phyloP scores from a whole-genome alignment of 2,797 vertebrate species.

The Hafferia zeledoni region DNA sequence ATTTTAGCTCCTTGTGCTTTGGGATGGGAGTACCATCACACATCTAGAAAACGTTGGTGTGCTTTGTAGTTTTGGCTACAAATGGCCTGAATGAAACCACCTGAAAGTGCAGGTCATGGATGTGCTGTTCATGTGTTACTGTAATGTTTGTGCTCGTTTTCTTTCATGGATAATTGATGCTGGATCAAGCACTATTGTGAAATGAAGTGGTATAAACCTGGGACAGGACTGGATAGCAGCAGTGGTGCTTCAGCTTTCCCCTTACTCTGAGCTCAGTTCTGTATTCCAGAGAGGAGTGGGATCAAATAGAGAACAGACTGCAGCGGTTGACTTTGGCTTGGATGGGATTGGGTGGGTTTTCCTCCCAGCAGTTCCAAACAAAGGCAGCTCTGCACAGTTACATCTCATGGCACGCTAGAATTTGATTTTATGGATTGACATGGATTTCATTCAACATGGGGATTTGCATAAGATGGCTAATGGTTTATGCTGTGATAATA shows the following conservation, averaged over 20 bases:
- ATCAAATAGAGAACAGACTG: background rate
- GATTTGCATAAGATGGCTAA: constrained; percentile 27
- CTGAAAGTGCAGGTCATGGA: background rate
- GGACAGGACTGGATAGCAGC: background rate
- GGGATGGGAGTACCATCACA: too few relatives aligned
- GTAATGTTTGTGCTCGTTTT: background rate
- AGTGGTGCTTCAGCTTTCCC: background rate
- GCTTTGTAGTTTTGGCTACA: background rate
- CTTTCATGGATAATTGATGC: background rate
- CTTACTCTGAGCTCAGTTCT: background rate
- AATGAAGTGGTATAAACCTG: background rate
- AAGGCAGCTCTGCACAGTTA: background rate
- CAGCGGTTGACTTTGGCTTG: background rate
- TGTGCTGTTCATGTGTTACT: background rate
- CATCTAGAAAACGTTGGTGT: background rate
- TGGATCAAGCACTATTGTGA: background rate
- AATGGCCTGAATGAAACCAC: fast-evolving
- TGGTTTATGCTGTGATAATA: constrained; percentile 4
- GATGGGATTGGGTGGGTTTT: background rate
- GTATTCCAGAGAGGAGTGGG: background rate
- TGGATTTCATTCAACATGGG: background rate
- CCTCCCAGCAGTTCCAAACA: background rate
- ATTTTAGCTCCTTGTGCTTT: background rate
- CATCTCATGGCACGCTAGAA: background rate
- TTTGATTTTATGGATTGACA: constrained; percentile 36